Evolutionary conservation across 2,113 vertebrate species (phyloP), one percentile per base, ranked within the genome.

Genomic region (Pseudopodoces humilis): DNA sequence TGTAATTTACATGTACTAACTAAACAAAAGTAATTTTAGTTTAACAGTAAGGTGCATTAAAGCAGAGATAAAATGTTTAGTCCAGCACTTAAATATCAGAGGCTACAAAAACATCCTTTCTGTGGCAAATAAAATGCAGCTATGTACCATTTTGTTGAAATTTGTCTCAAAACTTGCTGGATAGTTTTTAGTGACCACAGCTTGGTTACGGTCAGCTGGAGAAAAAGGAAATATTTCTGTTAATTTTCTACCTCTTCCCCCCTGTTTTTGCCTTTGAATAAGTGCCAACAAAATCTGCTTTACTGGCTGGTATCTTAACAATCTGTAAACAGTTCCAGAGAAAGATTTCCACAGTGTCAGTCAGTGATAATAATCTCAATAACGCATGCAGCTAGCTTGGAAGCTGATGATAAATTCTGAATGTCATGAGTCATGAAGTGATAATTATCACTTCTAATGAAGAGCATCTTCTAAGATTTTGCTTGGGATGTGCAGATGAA

Each of bases 221-320:
- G 43, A 47, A 88, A 89, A 95, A 69, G 15, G 33, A 39, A 71
- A 59, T 44, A 46, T 41, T 49, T 55, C 70, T 55, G 31, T 33
- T 79, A 17, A 30, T 64, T 88, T 83, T 82, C 16, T 39, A 62
- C 16, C 28, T 88, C 37, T 47, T 49, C 13, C 7, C 4, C 12
- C 11, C 7, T 35, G 4, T 30, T 80, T 90, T 68, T 91, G 43
- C 43, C 5, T 6, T 16, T 72, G 58, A 90, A 22, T 50, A 68
- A 95, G 88, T 88, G 78, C 94, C 67, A 86, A 44, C 37, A 55
- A 67, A 83, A 86, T 59, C 27, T 0, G 4, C 27, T 94, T 91
- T 84, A 30, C 82, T 74, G 79, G 31, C 72, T 83, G 76, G 22
- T 79, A 60, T 94, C 52, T 87, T 90, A 97, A 95, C 86, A 91